These are phyloP conservation scores for Desmophyllum pertusum DNA, from an alignment of 92 coral and sea anemone species.

Conservation along the genomic window DNA sequence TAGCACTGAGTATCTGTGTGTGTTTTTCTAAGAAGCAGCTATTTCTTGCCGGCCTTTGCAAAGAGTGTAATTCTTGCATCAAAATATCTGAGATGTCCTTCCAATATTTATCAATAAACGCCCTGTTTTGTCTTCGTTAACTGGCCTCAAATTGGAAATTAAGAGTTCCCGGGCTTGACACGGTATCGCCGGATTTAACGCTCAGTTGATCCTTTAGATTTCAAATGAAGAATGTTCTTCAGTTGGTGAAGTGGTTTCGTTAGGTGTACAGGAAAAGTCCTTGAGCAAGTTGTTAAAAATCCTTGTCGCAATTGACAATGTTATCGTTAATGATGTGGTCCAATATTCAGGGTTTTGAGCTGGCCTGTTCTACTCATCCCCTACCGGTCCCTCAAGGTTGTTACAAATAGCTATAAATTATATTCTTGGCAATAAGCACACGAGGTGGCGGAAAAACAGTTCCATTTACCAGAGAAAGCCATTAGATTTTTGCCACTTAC, in stretches of 20 bases:
- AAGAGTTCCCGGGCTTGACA: background rate
- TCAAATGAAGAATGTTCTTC: slow-evolving; percentile 10
- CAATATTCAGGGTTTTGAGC: background rate
- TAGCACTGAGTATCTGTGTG: no score
- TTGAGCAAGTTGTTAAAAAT: slow-evolving; percentile 22
- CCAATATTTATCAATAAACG: slow-evolving; percentile 18
- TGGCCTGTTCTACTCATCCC: background rate
- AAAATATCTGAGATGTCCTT: slow-evolving; percentile 1
- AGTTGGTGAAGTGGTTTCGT: slow-evolving; percentile 24
- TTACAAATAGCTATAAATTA: background rate
- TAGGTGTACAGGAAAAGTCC: slow-evolving; percentile 7
- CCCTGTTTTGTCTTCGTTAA: slow-evolving; percentile 10
- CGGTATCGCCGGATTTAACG: background rate
- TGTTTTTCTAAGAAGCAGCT: background rate
- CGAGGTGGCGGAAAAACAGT: background rate
- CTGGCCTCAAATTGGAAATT: slow-evolving; percentile 14
- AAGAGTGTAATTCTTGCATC: background rate
- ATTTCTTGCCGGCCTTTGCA: slow-evolving; percentile 7
- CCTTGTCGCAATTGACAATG: slow-evolving; percentile 22
- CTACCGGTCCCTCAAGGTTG: background rate
- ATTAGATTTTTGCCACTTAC: background rate
- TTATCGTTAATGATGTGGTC: background rate
- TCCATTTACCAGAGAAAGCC: background rate
- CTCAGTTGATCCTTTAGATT: background rate
- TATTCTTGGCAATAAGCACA: background rate